Base-by-base conservation (phyloP, 1,140 invertebrate species). In the Apocrypta bakeri region DNA sequence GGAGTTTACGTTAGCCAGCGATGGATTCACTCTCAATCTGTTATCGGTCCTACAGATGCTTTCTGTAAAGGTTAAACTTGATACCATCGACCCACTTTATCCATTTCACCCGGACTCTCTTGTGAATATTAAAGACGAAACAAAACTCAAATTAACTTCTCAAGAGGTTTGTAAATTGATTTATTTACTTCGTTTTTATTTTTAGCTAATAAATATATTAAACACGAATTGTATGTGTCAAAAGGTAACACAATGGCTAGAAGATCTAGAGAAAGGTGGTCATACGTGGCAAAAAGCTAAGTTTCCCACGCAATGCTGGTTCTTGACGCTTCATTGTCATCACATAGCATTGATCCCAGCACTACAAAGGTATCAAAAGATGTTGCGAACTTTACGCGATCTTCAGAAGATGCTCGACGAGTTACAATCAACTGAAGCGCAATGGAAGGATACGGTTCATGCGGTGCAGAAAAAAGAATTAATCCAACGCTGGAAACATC, bases 261-360 rank as follows among this genome's bases (percentile, higher is more conserved):
- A 94, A 42, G 90, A 94, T 68, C 91, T 96, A 17, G 92, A 93
- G 83, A 92, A 37, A 92, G 42, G 89, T 86, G 24, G 83, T 0
- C 93, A 94, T 87, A 91, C 92, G 68, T 96, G 95, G 95, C 93
- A 94, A 61, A 95, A 97, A 77, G 93, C 95, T 0, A 99, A 98
- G 88, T 99, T 99, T 91, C 96, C 97, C 33, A 99, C 98, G 0
- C 97, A 98, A 85, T 99, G 98, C 89, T 99, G 98, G 97, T 99
- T 98, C 91, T 92, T 99, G 37, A 99, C 98, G 0, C 93, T 99
- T 17, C 97, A 98, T 89, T 97, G 96, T 88, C 97, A 99, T 92
- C 97, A 99, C 89, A 93, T 99, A 63, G 96, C 97, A 31, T 93
- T 99, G 33, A 93, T 98, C 83, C 98, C 98, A 3, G 95, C 96